phyloP scores from a whole-genome alignment of 2,113 vertebrate species.

The Alouatta palliata region DNA sequence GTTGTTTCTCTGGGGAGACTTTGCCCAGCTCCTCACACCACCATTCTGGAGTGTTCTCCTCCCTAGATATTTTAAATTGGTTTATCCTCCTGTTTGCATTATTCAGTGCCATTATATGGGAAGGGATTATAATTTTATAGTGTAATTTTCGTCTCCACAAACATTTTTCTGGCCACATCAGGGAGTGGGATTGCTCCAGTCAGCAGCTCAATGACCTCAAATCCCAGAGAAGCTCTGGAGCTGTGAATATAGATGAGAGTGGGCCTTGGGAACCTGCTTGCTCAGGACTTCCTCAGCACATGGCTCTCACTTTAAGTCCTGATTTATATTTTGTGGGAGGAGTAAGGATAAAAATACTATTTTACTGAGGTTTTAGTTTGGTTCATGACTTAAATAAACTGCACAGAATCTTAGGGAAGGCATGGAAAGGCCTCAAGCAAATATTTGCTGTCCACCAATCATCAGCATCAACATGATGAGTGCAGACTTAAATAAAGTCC shows the following conservation, averaged over 20 bases:
- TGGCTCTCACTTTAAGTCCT: slow-evolving; percentile 25
- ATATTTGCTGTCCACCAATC: neutral
- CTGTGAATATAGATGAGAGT: slow-evolving; percentile 46
- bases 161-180: slow-evolving; percentile 35
- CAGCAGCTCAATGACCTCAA: slow-evolving; percentile 56
- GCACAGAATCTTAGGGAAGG: neutral
- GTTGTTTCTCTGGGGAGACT: neutral
- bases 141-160: slow-evolving; percentile 25
- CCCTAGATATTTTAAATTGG: neutral
- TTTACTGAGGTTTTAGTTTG: neutral
- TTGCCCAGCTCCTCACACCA: neutral
- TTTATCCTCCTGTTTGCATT: neutral
- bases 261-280: slow-evolving; percentile 44
- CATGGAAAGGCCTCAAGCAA: neutral
- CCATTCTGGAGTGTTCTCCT: neutral
- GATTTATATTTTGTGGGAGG: slow-evolving; percentile 43
- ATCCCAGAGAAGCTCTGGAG: neutral
- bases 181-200: slow-evolving; percentile 26
- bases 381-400: neutral
- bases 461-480: neutral
- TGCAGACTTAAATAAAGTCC: neutral
- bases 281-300: slow-evolving; percentile 53
- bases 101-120: neutral
- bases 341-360: neutral
- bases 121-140: neutral